These are phyloP conservation scores for Xylocampa areola DNA, from an alignment of 2,888 invertebrate genomes.

Conservation along the genomic window DNA sequence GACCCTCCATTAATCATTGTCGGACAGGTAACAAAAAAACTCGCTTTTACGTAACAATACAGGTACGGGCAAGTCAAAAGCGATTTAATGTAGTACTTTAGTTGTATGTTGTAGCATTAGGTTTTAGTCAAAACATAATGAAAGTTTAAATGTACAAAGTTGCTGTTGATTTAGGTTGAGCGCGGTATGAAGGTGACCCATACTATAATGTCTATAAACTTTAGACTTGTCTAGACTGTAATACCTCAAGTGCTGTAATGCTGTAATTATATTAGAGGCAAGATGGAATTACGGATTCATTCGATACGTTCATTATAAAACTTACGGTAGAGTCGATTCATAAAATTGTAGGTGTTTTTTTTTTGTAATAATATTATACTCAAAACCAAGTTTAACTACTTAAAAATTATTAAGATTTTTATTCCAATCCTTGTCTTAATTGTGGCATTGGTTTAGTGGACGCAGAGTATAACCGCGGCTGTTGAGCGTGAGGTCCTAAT, in stretches of 20 bases:
- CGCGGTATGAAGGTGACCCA: slow-evolving; percentile 48
- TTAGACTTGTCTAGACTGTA: slow-evolving; percentile 39
- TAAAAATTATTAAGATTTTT: too few relatives aligned
- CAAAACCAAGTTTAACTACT: too few relatives aligned
- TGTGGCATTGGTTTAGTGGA: too few relatives aligned
- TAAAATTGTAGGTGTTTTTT: slow-evolving; percentile 8
- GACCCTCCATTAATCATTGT: slow-evolving; percentile 44
- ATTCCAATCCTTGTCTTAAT: too few relatives aligned
- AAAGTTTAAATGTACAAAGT: slow-evolving; percentile 41
- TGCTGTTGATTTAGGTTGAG: slow-evolving; percentile 49
- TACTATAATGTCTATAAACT: slow-evolving; percentile 43
- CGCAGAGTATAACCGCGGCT: too few relatives aligned
- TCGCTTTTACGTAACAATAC: slow-evolving; percentile 43
- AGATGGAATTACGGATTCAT: slow-evolving; percentile 29
- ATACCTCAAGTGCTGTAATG: slow-evolving; percentile 20
- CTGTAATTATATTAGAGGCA: slow-evolving; percentile 19
- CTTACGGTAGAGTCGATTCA: background rate
- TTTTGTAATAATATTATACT: background rate
- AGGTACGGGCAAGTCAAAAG: slow-evolving; percentile 19
- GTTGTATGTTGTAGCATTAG: slow-evolving; percentile 41
- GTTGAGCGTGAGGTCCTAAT: too few relatives aligned
- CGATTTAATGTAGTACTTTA: slow-evolving; percentile 38
- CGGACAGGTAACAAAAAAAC: slow-evolving; percentile 45
- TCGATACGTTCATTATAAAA: slow-evolving; percentile 21
- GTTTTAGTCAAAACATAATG: slow-evolving; percentile 41